Evolutionary conservation across 2,888 invertebrate species (phyloP).

Genomic region (Temnothorax unifasciatus): DNA sequence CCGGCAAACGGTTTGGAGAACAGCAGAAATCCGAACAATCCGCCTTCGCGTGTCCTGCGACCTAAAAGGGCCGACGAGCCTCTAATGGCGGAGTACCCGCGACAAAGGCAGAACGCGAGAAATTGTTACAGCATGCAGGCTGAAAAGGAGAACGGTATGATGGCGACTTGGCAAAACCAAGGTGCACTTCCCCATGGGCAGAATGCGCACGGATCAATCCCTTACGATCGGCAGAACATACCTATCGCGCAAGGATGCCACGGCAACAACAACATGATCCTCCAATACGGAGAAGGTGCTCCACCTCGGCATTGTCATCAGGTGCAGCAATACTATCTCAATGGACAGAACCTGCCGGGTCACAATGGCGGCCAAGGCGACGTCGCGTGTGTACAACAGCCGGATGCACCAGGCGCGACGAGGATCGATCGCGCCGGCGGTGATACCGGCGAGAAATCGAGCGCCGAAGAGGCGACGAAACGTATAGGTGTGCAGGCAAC

Average conservation of each 20-base stretch:
- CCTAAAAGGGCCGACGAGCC: constrained; percentile 44
- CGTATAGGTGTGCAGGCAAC: background rate
- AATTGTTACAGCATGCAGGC: constrained; percentile 65
- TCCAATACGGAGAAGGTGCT: constrained; percentile 30
- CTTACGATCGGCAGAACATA: constrained; percentile 45
- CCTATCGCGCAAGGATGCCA: background rate
- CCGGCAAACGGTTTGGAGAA: constrained; percentile 81
- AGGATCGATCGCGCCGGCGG: constrained; percentile 66
- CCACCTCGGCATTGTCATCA: constrained; percentile 65
- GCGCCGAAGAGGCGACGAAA: background rate
- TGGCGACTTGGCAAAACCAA: constrained; percentile 8
- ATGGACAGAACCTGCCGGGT: constrained; percentile 49
- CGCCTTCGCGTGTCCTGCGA: constrained; percentile 49
- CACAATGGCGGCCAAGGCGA: constrained; percentile 66
- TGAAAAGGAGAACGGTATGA: constrained; percentile 71
- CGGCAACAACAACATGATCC: background rate
- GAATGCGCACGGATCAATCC: background rate
- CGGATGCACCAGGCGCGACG: constrained; percentile 3
- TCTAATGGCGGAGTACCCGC: constrained; percentile 68
- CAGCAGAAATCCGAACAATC: constrained; percentile 75
- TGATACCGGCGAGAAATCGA: constrained; percentile 55
- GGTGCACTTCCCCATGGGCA: background rate
- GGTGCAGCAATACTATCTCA: constrained; percentile 66
- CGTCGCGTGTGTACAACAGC: constrained; percentile 4
- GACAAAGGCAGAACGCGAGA: constrained; percentile 59